These are phyloP conservation scores for Peromyscus eremicus DNA, from an alignment of 2,797 vertebrate genomes.

Conservation along the genomic window DNA sequence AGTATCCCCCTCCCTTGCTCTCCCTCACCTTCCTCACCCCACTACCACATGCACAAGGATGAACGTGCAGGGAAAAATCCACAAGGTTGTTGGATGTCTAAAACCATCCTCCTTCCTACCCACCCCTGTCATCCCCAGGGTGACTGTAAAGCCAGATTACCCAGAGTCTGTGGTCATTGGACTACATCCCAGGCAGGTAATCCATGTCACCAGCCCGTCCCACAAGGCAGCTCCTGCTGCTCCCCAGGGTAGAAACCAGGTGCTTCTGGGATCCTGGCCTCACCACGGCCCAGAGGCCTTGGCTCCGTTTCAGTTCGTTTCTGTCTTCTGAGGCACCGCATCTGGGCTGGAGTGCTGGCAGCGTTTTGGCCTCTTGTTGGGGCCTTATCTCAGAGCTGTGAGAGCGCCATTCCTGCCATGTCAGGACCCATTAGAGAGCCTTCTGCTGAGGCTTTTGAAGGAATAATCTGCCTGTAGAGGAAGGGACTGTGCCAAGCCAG, in stretches of 20 bases:
- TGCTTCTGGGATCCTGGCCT: slow-evolving; percentile 31
- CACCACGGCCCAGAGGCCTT: background rate
- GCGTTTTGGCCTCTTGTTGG: slow-evolving; percentile 45
- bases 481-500: slow-evolving; percentile 49
- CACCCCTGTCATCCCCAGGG: background rate
- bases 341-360: slow-evolving; percentile 46
- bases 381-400: slow-evolving; percentile 59
- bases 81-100: background rate
- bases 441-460: slow-evolving; percentile 73
- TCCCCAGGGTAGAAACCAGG: background rate
- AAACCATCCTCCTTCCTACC: slow-evolving; percentile 15
- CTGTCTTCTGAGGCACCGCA: slow-evolving; percentile 54
- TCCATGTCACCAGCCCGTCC: background rate
- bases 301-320: slow-evolving; percentile 50
- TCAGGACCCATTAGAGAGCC: slow-evolving; percentile 70
- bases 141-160: background rate
- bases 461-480: slow-evolving; percentile 57
- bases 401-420: slow-evolving; percentile 43
- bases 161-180: background rate
- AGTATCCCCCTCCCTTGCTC: background rate
- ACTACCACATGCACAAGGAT: no score
- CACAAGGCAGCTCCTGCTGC: background rate
- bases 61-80: background rate
- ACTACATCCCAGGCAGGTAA: background rate
- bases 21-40: accelerated